Conservation (phyloP, 1,140 invertebrate species). For the Ganaspis sp. region DNA sequence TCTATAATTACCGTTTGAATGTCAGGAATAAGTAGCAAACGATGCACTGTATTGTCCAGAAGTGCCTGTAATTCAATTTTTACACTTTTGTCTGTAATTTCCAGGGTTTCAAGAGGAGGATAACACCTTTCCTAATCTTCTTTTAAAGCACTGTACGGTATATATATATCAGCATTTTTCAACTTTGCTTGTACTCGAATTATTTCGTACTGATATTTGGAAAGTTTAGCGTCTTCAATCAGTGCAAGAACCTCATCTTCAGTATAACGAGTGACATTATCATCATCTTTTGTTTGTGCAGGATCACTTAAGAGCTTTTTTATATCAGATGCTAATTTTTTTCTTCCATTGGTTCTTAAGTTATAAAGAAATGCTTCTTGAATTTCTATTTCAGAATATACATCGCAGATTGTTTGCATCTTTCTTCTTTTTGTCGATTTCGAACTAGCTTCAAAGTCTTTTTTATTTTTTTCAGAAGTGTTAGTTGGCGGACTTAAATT, state of each 20-base stretch:
- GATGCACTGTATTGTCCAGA: neutral
- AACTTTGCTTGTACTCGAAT: slow-evolving; percentile 40
- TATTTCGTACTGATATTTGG: slow-evolving; percentile 37
- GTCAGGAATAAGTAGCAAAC: neutral
- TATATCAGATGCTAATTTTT: neutral
- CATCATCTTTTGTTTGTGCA: neutral
- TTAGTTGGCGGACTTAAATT: neutral
- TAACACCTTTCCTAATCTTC: neutral
- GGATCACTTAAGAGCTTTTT: neutral
- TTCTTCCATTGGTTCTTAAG: neutral
- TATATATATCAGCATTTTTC: slow-evolving; percentile 7
- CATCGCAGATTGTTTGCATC: neutral
- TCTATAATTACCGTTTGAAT: neutral
- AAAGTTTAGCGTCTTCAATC: slow-evolving; percentile 40
- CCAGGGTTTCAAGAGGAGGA: neutral
- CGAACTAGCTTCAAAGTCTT: neutral
- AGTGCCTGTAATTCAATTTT: neutral
- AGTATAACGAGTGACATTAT: neutral
- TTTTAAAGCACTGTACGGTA: neutral
- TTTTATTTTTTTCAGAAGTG: neutral
- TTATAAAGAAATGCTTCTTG: neutral
- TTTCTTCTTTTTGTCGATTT: slow-evolving; percentile 1
- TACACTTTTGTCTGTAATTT: neutral
- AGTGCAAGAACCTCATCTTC: neutral
- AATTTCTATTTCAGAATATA: neutral